Evolutionary conservation across 2,113 vertebrate species (phyloP).

Genomic region (Microtus richardsoni): DNA sequence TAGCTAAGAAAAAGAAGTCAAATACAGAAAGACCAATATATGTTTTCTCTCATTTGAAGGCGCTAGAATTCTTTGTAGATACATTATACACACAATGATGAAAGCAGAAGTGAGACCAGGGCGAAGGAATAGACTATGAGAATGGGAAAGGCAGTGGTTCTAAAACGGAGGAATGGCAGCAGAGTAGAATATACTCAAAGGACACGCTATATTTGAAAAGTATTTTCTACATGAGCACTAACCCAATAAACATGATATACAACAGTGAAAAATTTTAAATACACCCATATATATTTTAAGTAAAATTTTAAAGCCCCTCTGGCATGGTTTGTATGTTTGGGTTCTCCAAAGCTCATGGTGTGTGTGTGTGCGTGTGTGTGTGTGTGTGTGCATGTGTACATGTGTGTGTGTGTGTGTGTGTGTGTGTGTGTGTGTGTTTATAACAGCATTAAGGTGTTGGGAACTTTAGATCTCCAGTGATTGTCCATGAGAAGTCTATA

Average conservation of each 20-base stretch:
- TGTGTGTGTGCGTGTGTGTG: too few species aligned
- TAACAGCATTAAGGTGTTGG: neutral
- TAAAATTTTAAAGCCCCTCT: neutral
- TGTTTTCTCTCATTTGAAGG: neutral
- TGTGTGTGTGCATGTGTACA: too few species aligned
- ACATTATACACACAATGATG: neutral
- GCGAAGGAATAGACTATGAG: neutral
- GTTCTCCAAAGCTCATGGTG: neutral
- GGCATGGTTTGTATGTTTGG: neutral
- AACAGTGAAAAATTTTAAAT: neutral
- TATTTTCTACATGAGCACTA: too few species aligned
- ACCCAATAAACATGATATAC: neutral
- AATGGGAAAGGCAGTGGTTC: neutral
- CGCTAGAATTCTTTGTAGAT: neutral
- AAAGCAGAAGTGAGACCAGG: too few species aligned
- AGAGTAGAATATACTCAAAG: neutral
- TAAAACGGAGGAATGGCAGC: neutral
- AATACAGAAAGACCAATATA: neutral
- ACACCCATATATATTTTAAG: neutral
- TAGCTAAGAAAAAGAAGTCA: neutral
- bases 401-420: too few species aligned
- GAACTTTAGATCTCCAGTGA: neutral
- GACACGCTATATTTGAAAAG: neutral
- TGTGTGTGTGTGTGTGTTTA: too few species aligned
- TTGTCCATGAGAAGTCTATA: neutral